Evolutionary conservation across 2,113 vertebrate species (phyloP).

Genomic region (Epinephelus cyanopodus): DNA sequence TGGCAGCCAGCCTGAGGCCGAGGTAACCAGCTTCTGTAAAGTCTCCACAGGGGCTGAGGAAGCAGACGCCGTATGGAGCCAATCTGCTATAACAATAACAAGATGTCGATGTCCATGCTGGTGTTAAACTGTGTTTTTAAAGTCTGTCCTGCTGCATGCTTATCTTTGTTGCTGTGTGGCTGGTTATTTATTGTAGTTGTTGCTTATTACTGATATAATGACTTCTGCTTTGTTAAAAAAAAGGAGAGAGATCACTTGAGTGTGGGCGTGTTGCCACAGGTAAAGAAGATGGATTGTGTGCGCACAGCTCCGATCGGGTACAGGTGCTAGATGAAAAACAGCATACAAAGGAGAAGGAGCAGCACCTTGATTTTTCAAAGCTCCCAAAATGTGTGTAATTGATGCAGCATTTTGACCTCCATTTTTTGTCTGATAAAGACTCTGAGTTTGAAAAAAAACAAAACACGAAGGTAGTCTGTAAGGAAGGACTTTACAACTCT

Average conservation of each 20-base stretch:
- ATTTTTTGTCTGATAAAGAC: neutral
- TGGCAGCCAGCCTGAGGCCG: conserved; percentile 53
- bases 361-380: neutral
- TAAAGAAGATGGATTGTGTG: neutral
- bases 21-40: conserved; percentile 57
- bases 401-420: neutral
- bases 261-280: no score
- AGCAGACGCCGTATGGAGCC: conserved; percentile 44
- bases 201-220: conserved; percentile 3
- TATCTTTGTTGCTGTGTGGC: neutral
- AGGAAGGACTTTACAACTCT: neutral
- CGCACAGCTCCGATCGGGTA: neutral
- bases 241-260: no score
- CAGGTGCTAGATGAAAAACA: neutral
- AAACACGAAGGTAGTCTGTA: neutral
- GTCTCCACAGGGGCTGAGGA: conserved; percentile 48
- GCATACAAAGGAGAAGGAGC: neutral
- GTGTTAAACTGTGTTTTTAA: conserved; percentile 19
- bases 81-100: conserved; percentile 54
- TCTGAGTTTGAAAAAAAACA: neutral
- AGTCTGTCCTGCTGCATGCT: neutral
- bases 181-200: neutral
- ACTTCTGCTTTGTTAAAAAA: neutral
- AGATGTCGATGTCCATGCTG: conserved; percentile 20
- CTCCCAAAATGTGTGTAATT: neutral